Percentiles rank a stretch among this genome's conserved stretches.
Conservation (phyloP, 2,797 vertebrate species). For the Otolemur crassicaudatus region DNA sequence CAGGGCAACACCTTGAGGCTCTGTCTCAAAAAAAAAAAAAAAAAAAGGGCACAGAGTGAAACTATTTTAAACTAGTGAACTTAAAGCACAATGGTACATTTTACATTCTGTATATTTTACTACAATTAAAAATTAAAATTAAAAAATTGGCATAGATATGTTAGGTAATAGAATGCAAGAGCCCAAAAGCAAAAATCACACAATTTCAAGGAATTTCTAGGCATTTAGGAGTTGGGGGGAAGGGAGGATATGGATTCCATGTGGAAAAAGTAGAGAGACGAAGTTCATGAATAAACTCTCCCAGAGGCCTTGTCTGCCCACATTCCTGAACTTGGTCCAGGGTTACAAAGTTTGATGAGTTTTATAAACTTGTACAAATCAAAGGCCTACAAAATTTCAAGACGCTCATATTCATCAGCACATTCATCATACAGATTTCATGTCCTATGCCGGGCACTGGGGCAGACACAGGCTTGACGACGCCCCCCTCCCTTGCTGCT, state of each 20-base stretch:
- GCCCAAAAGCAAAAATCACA: not conserved
- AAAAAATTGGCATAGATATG: not conserved
- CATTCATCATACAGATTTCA: not conserved
- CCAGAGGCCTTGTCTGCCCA: not conserved
- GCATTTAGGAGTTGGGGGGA: too few species aligned
- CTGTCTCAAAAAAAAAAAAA: not conserved
- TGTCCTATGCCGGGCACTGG: not conserved
- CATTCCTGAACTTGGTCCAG: not conserved
- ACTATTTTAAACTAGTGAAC: not conserved
- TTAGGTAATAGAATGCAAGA: not conserved
- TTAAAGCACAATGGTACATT: not conserved
- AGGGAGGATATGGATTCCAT: not conserved
- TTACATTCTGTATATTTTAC: not conserved
- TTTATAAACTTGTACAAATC: constrained; percentile 20
- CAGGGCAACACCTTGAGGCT: too few species aligned
- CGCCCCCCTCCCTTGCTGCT: not conserved
- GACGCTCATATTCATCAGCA: not conserved
- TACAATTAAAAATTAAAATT: not conserved
- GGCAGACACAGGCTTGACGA: not conserved
- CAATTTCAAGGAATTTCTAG: constrained; percentile 1
- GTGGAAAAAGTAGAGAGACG: not conserved
- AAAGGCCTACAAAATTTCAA: not conserved
- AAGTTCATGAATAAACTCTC: not conserved
- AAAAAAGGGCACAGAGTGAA: too few species aligned
- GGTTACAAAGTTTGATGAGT: not conserved